A percentile compares a stretch with the other conserved stretches of the same genome.
Evolutionary conservation across 2,113 vertebrate species (phyloP).

Genomic region (Petromus typicus): DNA sequence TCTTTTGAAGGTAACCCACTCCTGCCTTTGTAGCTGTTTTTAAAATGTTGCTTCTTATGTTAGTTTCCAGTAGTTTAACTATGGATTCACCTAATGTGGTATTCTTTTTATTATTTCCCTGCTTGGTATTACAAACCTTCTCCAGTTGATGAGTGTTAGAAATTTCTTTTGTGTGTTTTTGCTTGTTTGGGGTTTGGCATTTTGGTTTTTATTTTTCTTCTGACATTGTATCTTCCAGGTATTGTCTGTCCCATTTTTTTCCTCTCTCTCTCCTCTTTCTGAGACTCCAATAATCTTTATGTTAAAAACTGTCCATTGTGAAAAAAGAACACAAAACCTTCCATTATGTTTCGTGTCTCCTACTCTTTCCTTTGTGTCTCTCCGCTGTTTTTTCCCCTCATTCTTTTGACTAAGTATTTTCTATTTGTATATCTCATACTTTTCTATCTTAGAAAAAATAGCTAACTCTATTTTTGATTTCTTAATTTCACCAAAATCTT

Average conservation of each 20-base stretch:
- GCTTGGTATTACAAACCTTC: background rate
- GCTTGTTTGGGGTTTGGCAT: no score
- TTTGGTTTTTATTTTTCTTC: background rate
- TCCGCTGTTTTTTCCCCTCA: background rate
- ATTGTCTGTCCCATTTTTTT: background rate
- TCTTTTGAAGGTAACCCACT: background rate
- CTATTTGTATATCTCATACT: background rate
- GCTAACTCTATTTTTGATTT: background rate
- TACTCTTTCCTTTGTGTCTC: background rate
- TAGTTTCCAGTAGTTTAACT: slow-evolving; percentile 26
- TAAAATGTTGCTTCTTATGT: background rate
- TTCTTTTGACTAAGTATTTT: background rate
- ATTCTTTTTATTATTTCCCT: slow-evolving; percentile 16
- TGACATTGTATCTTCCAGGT: background rate
- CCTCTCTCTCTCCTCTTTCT: background rate
- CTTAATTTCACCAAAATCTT: background rate
- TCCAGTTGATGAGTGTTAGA: slow-evolving; percentile 10
- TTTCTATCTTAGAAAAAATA: background rate
- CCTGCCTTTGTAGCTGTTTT: background rate
- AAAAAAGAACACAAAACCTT: no score
- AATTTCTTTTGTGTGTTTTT: background rate
- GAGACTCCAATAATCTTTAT: background rate
- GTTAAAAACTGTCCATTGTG: background rate
- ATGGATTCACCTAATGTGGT: background rate
- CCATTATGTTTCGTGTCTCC: background rate